Base-by-base conservation (phyloP, 2,797 vertebrate genomes). In the Lepus townsendii region DNA sequence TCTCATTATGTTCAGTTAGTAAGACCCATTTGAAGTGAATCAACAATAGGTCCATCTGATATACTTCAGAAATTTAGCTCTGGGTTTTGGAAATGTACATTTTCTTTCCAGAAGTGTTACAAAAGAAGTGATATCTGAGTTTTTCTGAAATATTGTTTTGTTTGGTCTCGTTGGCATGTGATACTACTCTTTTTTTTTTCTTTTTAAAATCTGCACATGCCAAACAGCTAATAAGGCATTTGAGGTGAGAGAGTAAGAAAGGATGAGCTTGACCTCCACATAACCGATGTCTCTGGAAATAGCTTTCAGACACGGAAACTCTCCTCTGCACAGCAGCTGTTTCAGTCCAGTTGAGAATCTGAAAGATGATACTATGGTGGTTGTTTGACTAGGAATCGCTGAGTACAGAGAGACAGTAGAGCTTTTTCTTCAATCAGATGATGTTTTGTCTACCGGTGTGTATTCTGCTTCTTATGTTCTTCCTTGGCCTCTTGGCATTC, bases 401-500 rank as follows among this genome's bases (percentile, higher is more conserved):
- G 92, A 57, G 7, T 60, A 19, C 42, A 20, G 68, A 32, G 32
- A 87, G 83, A 80, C 52, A 87, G 66, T 19, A 72, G 13, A 75
- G 65, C 73, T 95, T 92, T 78, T 93, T 78, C 77, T 93, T 96
- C 30, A 88, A 0, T 89, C 83, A 79, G 69, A 87, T n/a, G 26
- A 60, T 80, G 5, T 6, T 94, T 86, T 72, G 38, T 91, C 78
- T 50, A 38, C 4, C 14, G 14, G 5, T 17, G 1, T 87, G 52
- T 50, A 17, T 95, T 96, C 73, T 63, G 42, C 5, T 77, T 63
- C 95, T 83, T 79, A 22, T 38, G 24, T 38, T 69, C 66, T 86
- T 86, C 57, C 75, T 68, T 66, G 83, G 63, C 11, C 50, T 94
- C 96, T 97, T 92, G 66, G 27, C 42, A 94, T 17, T 73, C 42